Conservation (phyloP, 2,113 vertebrate species). For the Mormyrus lacerda region DNA sequence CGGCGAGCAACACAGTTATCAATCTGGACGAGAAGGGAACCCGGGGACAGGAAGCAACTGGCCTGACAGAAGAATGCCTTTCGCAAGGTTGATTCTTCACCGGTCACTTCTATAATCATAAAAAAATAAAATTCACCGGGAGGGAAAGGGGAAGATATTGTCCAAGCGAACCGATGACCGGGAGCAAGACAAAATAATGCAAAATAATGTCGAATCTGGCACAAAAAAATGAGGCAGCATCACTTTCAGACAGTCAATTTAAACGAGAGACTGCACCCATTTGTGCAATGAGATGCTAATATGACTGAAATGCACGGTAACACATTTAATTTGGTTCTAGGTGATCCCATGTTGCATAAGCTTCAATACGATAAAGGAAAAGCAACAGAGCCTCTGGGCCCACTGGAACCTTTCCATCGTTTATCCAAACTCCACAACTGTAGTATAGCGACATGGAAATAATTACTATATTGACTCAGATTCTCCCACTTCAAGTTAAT, state of each 20-base stretch:
- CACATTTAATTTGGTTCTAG: background rate
- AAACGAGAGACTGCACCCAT: background rate
- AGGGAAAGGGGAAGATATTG: slow-evolving; percentile 7
- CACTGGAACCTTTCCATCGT: background rate
- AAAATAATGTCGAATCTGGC: background rate
- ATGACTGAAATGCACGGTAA: background rate
- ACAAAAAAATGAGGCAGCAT: background rate
- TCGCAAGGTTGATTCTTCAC: slow-evolving; percentile 26
- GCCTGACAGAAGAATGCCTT: background rate
- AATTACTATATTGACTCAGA: background rate
- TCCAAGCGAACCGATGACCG: background rate
- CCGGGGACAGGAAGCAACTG: background rate
- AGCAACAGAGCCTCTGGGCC: background rate
- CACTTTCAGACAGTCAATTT: background rate
- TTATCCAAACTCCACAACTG: background rate
- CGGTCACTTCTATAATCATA: slow-evolving; percentile 41
- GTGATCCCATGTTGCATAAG: background rate
- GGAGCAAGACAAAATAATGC: background rate
- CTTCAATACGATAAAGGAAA: background rate
- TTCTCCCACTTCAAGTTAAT: background rate
- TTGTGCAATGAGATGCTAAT: background rate
- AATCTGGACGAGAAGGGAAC: background rate
- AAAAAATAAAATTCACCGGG: slow-evolving; percentile 26
- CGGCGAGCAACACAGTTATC: background rate
- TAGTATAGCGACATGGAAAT: background rate